Base-by-base conservation (phyloP, 35 echinoderm and acorn worm genomes). In the Apostichopus japonicus region DNA sequence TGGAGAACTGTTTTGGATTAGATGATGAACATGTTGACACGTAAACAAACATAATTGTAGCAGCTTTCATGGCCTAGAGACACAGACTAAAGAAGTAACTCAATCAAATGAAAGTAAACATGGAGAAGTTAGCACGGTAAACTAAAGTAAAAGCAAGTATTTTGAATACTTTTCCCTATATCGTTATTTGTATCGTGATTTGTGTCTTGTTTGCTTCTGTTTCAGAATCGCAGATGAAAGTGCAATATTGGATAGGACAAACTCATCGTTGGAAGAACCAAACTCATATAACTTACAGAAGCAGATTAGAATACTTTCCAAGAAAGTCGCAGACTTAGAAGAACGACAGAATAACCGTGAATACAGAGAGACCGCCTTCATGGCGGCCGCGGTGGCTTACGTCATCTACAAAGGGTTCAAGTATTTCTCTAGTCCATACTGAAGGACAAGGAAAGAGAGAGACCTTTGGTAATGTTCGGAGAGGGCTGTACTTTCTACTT, bases 161-260 rank as follows among this genome's bases (percentile, higher is more conserved):
- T 44, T 44, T 44, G 33, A 44, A 44, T 16, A 73, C 15, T 73
- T 72, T 72, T 73, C 19, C 15, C 19, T 73, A 11, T 73, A 16
- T 61, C 8, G 57, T 61, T 2, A 61, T 7, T 44, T 3, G 33
- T 73, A 16, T 61, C 8, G 57, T 61, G 7, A 61, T 7, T 44
- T 3, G 33, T 44, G 33, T 44, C 33, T 44, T 3, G 33, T 44
- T 44, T 44, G 33, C 33, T 44, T 44, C 33, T 55, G 8, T 83
- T 84, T 5, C 81, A 84, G 81, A 55, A 84, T 84, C 56, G 81
- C 81, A 22, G 81, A 84, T 84, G 81, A 84, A 16, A 84, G 81
- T 84, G 81, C 81, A 84, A 84, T 84, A 84, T 15, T 23, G 55
- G 81, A 84, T 21, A 51, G 53, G 54, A 23, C 54, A 84, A 57